Conservation (phyloP, 2,888 invertebrate genomes). For the Brachyptera putata region DNA sequence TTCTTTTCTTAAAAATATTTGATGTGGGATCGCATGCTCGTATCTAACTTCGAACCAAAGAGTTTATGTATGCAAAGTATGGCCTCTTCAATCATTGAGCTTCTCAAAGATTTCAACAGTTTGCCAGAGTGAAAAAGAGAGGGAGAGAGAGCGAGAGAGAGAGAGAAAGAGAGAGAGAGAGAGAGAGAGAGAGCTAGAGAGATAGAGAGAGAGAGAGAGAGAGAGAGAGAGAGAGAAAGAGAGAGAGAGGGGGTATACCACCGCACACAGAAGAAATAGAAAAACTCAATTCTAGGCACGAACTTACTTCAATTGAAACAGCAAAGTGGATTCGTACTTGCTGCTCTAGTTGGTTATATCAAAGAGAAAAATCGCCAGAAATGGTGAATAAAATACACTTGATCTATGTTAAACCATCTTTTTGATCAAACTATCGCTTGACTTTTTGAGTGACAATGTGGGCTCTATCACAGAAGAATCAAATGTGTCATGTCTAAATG, state of each 20-base stretch:
- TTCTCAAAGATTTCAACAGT: conserved; percentile 10
- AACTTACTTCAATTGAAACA: conserved; percentile 9
- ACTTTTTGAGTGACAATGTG: background rate
- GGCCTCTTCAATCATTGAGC: conserved; percentile 8
- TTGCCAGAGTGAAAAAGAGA: background rate
- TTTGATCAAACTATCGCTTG: background rate
- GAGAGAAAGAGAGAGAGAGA: no score
- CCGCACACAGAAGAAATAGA: background rate
- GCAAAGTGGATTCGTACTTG: conserved; percentile 5
- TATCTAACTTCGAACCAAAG: background rate
- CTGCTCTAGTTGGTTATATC: background rate
- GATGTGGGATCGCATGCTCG: background rate
- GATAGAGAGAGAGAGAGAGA: background rate
- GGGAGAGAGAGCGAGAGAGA: background rate
- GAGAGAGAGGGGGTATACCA: no score
- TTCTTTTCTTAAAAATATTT: background rate
- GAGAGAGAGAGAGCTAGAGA: no score
- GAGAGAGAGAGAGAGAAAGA: background rate
- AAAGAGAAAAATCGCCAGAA: background rate
- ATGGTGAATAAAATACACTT: background rate
- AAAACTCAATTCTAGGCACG: background rate
- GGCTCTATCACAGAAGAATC: background rate
- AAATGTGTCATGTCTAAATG: background rate
- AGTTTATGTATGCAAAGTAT: conserved; percentile 18
- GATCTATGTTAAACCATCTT: background rate